Evolutionary conservation across 2,113 vertebrate genomes (phyloP), one percentile per base, ranked within the genome.

Genomic region (Agelaius phoeniceus): DNA sequence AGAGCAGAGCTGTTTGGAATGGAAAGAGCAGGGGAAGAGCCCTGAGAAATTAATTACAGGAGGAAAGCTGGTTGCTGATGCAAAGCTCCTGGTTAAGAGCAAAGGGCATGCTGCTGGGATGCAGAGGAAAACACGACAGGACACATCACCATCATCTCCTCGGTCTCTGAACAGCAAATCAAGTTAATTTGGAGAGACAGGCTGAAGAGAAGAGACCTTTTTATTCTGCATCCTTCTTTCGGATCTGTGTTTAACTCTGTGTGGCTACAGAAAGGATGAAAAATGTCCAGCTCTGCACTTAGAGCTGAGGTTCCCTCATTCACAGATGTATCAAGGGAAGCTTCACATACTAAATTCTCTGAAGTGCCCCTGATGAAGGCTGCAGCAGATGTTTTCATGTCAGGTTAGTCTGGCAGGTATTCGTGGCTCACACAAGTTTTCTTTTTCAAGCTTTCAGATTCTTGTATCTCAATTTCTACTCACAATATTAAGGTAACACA

Each of bases 131-230:
- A 57, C 76, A 71, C 1, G 33, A 68, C 93, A 96, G 79, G 75
- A 71, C 65, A 13, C 31, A 91, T 71, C 87, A 94, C 37, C 46
- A 19, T 91, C 93, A 91, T 85, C 84, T 79, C 84, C 69, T 35
- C 15, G 3, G 41, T 48, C 39, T 84, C 87, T 55, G n/a, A 80
- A 59, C 3, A 7, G 48, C 77, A 90, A 55, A 92, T 65, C 76
- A 77, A 88, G 57, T 57, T 86, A 86, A 95, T 88, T 16, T 46
- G 72, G 24, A 87, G 55, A 96, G 90, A 77, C 67, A 92, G 78
- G 82, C 66, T 92, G 91, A 93, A 91, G 63, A 67, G 75, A 90
- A 92, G 52, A 71, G 66, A 88, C 78, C 67, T 82, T 94, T 95
- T 57, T 44, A n/a, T 66, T 95, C 58, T 69, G 39, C 66, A 61